Evolutionary conservation across 2,797 vertebrate species (phyloP).

Genomic region (Ptychadena robeensis): DNA sequence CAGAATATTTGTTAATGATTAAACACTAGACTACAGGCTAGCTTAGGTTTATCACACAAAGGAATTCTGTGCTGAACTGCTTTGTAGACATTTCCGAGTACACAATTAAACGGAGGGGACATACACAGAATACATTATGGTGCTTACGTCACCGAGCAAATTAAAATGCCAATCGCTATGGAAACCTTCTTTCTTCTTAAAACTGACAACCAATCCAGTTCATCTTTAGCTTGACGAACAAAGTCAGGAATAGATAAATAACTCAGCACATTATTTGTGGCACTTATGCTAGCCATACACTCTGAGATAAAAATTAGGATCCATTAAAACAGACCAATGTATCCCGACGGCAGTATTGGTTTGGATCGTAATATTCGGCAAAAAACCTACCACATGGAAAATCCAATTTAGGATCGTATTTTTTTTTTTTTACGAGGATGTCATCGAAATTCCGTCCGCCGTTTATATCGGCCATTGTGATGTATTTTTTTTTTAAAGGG

Average conservation of each 20-base stretch:
- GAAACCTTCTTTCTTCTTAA: slow-evolving; percentile 9
- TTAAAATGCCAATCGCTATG: slow-evolving; percentile 52
- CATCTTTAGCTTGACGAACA: not conserved
- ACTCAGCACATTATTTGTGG: not conserved
- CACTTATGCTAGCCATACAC: too few species aligned
- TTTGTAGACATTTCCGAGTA: slow-evolving; percentile 32
- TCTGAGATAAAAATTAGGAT: too few species aligned
- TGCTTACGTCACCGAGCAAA: slow-evolving; percentile 35
- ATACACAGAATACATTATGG: slow-evolving; percentile 39
- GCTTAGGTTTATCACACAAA: slow-evolving; percentile 38
- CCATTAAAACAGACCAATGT: too few species aligned
- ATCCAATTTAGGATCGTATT: too few species aligned
- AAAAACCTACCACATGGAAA: too few species aligned
- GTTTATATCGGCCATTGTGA: too few species aligned
- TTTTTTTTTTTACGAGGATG: too few species aligned
- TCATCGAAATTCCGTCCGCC: too few species aligned
- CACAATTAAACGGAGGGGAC: slow-evolving; percentile 45
- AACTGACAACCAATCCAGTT: not conserved
- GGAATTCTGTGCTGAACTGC: slow-evolving; percentile 54
- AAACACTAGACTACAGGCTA: slow-evolving; percentile 57
- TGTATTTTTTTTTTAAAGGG: too few species aligned
- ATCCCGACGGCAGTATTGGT: too few species aligned
- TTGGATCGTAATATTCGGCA: too few species aligned
- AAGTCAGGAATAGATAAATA: not conserved
- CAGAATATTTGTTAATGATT: slow-evolving; percentile 72